These are phyloP conservation scores for Podarcis lilfordi DNA, from an alignment of 2,797 vertebrate genomes.

Conservation along the genomic window DNA sequence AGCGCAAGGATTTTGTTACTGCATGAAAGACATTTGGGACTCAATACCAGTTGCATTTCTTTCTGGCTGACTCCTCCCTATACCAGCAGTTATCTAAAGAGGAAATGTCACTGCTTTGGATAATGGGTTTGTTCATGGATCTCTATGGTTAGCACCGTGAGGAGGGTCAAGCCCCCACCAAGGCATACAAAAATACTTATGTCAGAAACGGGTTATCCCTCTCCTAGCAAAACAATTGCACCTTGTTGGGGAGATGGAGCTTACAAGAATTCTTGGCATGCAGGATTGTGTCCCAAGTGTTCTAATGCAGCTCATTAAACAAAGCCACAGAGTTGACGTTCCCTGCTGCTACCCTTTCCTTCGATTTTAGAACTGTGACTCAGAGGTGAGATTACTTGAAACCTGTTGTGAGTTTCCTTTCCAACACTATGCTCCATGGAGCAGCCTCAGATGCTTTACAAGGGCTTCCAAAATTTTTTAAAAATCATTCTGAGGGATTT, in stretches of 20 bases:
- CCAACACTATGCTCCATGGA: neutral
- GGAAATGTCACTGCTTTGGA: neutral
- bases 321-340: neutral
- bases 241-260: neutral
- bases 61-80: neutral
- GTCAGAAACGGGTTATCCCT: neutral
- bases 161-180: neutral
- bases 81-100: neutral
- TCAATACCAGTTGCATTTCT: neutral
- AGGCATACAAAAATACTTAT: neutral
- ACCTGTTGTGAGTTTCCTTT: neutral
- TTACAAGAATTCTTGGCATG: neutral
- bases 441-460: neutral
- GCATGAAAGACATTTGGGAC: neutral
- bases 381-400: neutral
- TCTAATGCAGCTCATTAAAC: neutral
- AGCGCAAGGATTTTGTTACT: no score
- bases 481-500: neutral
- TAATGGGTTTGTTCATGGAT: neutral
- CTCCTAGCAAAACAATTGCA: neutral
- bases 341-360: neutral
- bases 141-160: neutral
- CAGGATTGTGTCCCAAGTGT: neutral
- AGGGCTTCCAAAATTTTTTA: neutral
- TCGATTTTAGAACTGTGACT: neutral